Percentiles rank a stretch among this genome's conserved stretches.
phyloP scores from a whole-genome alignment of 2,113 vertebrate species.

The Cettia cetti region DNA sequence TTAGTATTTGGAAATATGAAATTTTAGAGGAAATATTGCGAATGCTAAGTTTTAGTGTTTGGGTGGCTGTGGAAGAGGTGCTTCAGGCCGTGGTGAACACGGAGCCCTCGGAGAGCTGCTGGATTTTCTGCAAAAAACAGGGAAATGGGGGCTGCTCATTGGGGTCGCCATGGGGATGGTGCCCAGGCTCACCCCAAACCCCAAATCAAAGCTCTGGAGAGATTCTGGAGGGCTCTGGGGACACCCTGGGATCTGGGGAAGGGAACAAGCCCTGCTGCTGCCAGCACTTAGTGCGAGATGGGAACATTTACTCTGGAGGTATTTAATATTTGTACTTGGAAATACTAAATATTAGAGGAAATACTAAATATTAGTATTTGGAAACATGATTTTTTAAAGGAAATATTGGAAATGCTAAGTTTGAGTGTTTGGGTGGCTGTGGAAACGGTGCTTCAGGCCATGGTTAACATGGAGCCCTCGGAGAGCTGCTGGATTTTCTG shows the following conservation, averaged over 20 bases:
- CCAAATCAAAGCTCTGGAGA: too few relatives aligned
- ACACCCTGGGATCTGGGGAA: neutral
- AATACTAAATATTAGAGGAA: neutral
- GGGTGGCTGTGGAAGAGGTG: constrained; percentile 84
- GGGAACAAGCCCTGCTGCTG: neutral
- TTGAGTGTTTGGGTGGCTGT: constrained; percentile 66
- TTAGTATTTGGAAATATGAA: too few relatives aligned
- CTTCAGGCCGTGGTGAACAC: constrained; percentile 85
- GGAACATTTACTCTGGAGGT: neutral
- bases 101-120: constrained; percentile 84
- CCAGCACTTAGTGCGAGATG: too few relatives aligned
- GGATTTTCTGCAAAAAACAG: constrained; percentile 74
- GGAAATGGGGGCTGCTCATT: neutral
- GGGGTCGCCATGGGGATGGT: fast-evolving
- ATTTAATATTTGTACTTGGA: neutral
- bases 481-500: constrained; percentile 86
- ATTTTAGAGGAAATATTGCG: too few relatives aligned
- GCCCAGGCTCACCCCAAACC: fast-evolving
- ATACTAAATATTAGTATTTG: neutral
- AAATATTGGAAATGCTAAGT: neutral
- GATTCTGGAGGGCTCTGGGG: too few relatives aligned
- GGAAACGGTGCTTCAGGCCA: constrained; percentile 84
- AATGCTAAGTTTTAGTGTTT: neutral
- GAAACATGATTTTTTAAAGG: too few relatives aligned
- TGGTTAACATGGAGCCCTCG: constrained; percentile 85